These are phyloP conservation scores for Malurus melanocephalus DNA, from an alignment of 2,113 vertebrate genomes.

Conservation along the genomic window DNA sequence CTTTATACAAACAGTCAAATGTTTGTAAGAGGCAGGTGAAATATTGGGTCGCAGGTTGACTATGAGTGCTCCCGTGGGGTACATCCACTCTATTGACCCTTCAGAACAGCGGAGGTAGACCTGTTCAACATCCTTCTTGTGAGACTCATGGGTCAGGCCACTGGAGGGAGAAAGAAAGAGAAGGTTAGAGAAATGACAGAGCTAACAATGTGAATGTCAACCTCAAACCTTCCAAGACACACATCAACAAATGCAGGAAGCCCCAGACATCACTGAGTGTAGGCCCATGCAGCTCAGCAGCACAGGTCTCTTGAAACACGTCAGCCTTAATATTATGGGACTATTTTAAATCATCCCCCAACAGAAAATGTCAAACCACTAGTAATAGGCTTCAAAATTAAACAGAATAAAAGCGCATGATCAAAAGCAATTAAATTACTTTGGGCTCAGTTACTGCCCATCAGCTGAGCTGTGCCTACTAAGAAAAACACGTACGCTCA, in stretches of 20 bases:
- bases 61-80: slow-evolving; percentile 93
- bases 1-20: slow-evolving; percentile 92
- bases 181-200: slow-evolving; percentile 6
- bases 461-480: slow-evolving; percentile 16
- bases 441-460: background rate
- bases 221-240: slow-evolving; percentile 30
- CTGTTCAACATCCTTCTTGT: slow-evolving; percentile 94
- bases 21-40: slow-evolving; percentile 73
- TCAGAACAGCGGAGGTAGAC: slow-evolving; percentile 94
- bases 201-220: background rate
- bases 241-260: background rate
- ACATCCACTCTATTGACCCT: slow-evolving; percentile 93
- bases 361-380: background rate
- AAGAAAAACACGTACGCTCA: background rate
- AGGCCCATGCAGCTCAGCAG: background rate
- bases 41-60: slow-evolving; percentile 93
- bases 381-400: slow-evolving; percentile 18
- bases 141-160: slow-evolving; percentile 91
- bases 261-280: background rate
- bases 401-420: slow-evolving; percentile 35
- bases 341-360: background rate
- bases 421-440: slow-evolving; percentile 42
- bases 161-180: slow-evolving; percentile 59
- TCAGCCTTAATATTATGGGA: background rate
- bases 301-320: background rate